Conservation (phyloP, 2,797 vertebrate species). For the Lithobates pipiens region DNA sequence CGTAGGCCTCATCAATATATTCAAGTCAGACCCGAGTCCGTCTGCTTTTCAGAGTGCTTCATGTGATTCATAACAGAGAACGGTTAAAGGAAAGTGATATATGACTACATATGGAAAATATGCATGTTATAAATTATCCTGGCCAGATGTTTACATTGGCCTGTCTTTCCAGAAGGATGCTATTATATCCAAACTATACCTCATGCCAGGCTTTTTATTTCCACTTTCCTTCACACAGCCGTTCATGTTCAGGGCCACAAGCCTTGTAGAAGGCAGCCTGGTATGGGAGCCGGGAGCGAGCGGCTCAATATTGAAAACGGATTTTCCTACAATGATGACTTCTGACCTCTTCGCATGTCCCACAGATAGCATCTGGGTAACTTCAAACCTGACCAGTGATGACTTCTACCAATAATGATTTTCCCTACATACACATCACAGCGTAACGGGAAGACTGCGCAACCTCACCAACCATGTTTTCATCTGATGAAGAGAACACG, state of each 20-base stretch:
- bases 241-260: conserved; percentile 51
- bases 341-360: conserved; percentile 4
- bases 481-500: not conserved
- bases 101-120: conserved; percentile 57
- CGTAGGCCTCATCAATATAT: not conserved
- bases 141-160: conserved; percentile 57
- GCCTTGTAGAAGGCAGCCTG: conserved; percentile 1
- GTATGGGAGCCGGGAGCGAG: conserved; percentile 16
- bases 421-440: not conserved
- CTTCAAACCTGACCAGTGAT: not conserved
- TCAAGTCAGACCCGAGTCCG: not conserved
- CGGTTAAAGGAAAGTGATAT: conserved; percentile 50
- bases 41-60: not conserved
- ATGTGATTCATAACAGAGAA: conserved; percentile 14
- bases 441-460: not conserved
- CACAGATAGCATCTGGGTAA: not conserved
- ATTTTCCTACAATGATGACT: conserved; percentile 2
- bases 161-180: conserved; percentile 47
- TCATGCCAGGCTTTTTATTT: conserved; percentile 44
- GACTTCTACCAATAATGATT: conserved; percentile 29
- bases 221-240: conserved; percentile 49
- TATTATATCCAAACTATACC: conserved; percentile 43
- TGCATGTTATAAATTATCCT: conserved; percentile 49
- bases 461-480: not conserved
- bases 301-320: conserved; percentile 25